Conservation (phyloP, 2,113 vertebrate species). For the Orthonyx spaldingii region DNA sequence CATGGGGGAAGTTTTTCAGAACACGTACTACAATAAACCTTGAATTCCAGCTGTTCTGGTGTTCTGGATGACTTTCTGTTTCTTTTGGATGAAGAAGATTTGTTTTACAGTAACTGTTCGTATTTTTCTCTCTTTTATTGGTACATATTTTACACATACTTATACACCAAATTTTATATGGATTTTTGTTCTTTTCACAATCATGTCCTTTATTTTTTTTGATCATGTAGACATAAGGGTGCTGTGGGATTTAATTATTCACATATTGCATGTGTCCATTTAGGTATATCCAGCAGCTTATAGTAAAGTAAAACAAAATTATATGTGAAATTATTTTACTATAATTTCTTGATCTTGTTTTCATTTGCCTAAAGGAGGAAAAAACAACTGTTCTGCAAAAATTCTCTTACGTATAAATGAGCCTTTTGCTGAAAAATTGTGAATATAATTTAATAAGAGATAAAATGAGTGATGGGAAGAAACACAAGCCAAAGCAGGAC, state of each 20-base stretch:
- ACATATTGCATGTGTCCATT: constrained; percentile 20
- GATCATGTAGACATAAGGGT: background rate
- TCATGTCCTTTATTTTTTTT: constrained; percentile 22
- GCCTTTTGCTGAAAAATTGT: background rate
- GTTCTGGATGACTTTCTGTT: constrained; percentile 53
- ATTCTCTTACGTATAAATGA: background rate
- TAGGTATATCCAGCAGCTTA: constrained; percentile 23
- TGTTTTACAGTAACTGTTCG: constrained; percentile 49
- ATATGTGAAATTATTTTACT: background rate
- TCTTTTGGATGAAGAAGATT: constrained; percentile 33
- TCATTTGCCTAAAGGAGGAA: background rate
- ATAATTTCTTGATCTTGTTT: constrained; percentile 8
- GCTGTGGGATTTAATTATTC: constrained; percentile 22
- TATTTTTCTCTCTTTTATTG: constrained; percentile 31
- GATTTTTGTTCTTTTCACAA: constrained; percentile 19
- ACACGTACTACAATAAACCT: constrained; percentile 33
- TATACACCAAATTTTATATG: constrained; percentile 15
- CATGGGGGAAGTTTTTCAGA: constrained; percentile 59
- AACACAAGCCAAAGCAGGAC: constrained; percentile 10
- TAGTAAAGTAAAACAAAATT: background rate
- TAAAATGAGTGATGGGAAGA: background rate
- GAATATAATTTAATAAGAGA: background rate
- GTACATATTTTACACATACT: constrained; percentile 37
- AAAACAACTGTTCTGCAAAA: constrained; percentile 34
- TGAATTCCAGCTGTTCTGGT: constrained; percentile 40